Evolutionary conservation across 1,140 invertebrate species (phyloP), one percentile per base, ranked within the genome.

Genomic region (Drosophila sechellia): DNA sequence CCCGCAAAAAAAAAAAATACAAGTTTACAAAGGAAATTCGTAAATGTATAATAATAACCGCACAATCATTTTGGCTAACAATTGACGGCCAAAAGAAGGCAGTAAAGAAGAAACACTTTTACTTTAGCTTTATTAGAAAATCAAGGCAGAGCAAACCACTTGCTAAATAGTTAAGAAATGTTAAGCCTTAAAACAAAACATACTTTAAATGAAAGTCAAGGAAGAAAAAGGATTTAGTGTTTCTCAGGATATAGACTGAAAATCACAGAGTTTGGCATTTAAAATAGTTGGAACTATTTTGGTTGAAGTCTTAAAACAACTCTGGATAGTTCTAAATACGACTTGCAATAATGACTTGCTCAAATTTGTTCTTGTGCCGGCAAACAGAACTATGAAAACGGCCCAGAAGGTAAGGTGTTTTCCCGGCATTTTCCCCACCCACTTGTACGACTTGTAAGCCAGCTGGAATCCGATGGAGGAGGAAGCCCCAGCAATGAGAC

Each of bases 41-140:
- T 81, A 85, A 81, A 85, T 85, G 81, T 85, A 78, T 81, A 87
- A 83, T 89, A 89, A 87, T 89, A 87, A 81, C 79, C 84, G 79
- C 79, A 83, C 55, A 79, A 87, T 54, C 60, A 65, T 69, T 87
- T 77, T 54, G 42, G 79, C 31, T 5, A 12, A 22, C 22, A 46
- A 48, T 37, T 31, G 54, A 37, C 42, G 46, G 34, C 63, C 60
- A 56, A 50, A 45, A 54, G 37, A 59, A 49, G 63, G 61, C 52
- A 68, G 39, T 39, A 42, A 43, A 34, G 46, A 61, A 71, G 17
- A 58, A 78, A 71, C 78, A 81, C 83, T 86, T 86, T 87, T 61
- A 31, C 74, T 50, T 17, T 35, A 71, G 35, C 43, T 77, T 20
- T 53, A 42, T 58, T 79, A 52, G 72, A 49, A 84, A 80, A 80